phyloP scores from a whole-genome alignment of 2,797 vertebrate species.

The Alcedo quadribrachys region DNA sequence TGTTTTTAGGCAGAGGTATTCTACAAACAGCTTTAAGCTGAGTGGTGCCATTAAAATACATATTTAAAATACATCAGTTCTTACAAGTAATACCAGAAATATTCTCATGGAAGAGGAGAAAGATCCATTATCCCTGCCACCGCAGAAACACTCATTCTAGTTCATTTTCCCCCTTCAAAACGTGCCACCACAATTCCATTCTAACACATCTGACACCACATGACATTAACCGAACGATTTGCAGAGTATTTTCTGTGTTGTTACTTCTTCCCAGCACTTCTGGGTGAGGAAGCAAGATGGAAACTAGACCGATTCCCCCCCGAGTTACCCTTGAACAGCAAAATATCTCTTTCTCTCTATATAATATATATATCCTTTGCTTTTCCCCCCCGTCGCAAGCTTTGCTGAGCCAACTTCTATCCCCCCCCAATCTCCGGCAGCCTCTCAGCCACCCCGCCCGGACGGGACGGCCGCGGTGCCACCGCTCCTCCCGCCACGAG shows the following conservation, averaged over 20 bases:
- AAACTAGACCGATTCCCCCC: not conserved
- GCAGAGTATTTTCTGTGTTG: not conserved
- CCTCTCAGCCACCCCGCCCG: not conserved
- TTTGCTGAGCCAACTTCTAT: not conserved
- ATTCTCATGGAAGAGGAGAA: not conserved
- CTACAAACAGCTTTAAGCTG: not conserved
- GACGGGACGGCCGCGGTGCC: not conserved
- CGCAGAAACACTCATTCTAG: not conserved
- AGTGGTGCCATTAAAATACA: not conserved
- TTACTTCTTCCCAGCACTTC: not conserved
- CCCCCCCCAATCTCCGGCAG: not conserved
- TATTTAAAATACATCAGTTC: not conserved
- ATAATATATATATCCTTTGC: not conserved
- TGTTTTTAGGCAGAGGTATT: not conserved
- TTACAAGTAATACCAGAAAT: not conserved
- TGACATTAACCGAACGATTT: not conserved
- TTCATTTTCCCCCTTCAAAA: not conserved
- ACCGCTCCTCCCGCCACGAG: not conserved
- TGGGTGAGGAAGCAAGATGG: not conserved
- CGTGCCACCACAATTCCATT: not conserved
- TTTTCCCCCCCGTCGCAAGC: not conserved
- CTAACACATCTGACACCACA: not conserved
- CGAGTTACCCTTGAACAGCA: not conserved
- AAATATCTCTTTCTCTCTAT: accelerated
- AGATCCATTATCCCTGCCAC: not conserved